phyloP scores from a whole-genome alignment of 2,888 invertebrate genomes.

The Tethea ocularis region DNA sequence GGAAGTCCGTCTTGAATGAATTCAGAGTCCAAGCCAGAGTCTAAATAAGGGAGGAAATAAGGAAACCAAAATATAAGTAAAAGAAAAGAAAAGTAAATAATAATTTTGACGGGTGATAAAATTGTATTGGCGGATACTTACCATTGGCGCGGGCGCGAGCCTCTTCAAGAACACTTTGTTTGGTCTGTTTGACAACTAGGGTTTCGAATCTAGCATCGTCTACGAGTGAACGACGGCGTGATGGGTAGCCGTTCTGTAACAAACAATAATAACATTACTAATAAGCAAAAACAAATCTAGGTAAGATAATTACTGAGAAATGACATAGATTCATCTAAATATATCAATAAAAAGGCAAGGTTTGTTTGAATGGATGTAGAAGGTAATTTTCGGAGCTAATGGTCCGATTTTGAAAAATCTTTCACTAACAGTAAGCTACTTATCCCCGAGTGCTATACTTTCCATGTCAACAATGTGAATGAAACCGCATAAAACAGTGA shows the following conservation, averaged over 20 bases:
- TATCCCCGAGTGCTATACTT: too few species aligned
- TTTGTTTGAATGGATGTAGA: too few species aligned
- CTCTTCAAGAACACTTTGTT: conserved; percentile 95
- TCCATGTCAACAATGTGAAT: too few species aligned
- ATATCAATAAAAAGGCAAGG: too few species aligned
- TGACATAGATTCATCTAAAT: too few species aligned
- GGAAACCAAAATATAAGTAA: conserved; percentile 43
- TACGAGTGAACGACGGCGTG: conserved; percentile 96
- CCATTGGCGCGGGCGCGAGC: conserved; percentile 95
- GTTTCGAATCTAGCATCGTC: conserved; percentile 99
- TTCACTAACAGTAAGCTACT: too few species aligned
- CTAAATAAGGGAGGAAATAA: conserved; percentile 63
- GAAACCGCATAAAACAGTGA: too few species aligned
- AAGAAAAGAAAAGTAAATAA: conserved; percentile 37
- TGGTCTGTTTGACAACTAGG: conserved; percentile 96
- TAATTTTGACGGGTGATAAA: not conserved
- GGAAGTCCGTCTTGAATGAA: conserved; percentile 83
- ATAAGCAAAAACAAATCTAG: too few species aligned
- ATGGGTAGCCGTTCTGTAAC: conserved; percentile 97
- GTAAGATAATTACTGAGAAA: too few species aligned
- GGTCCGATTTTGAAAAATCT: too few species aligned
- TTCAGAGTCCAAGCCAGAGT: conserved; percentile 86
- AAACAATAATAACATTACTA: conserved; percentile 32
- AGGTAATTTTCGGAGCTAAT: too few species aligned
- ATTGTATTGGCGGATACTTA: conserved; percentile 76